Evolutionary conservation across 2,113 vertebrate species (phyloP).

Genomic region (Prochilodus magdalenae): DNA sequence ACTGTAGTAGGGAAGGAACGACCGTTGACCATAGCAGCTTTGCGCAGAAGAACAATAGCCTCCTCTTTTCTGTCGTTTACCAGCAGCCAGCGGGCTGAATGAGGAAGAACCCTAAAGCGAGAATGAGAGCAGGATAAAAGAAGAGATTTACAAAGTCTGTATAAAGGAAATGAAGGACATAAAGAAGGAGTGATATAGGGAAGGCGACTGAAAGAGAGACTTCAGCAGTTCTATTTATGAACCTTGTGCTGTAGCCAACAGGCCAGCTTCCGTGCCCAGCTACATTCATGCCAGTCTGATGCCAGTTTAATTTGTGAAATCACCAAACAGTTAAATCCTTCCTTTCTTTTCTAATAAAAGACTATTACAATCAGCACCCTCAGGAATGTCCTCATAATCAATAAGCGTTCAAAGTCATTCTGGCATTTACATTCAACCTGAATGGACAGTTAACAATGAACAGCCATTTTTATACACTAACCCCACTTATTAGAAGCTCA

Average conservation of each 20-base stretch:
- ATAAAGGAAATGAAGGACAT: constrained; percentile 1
- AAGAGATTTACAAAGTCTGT: constrained; percentile 22
- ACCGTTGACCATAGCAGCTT: constrained; percentile 80
- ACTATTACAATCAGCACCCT: not conserved
- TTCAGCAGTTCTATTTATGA: constrained; percentile 13
- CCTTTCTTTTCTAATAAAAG: too few species aligned
- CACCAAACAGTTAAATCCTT: too few species aligned
- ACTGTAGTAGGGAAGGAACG: constrained; percentile 67
- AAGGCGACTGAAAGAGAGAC: not conserved
- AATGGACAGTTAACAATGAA: too few species aligned
- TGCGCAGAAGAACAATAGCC: constrained; percentile 80
- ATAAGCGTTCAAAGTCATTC: too few species aligned
- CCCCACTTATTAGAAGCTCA: too few species aligned
- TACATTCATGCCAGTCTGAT: not conserved
- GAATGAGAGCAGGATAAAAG: constrained; percentile 8
- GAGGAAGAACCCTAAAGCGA: constrained; percentile 80
- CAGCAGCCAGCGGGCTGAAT: constrained; percentile 87
- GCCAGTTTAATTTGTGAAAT: too few species aligned
- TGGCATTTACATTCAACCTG: too few species aligned
- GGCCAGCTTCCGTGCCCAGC: not conserved
- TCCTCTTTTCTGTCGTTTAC: constrained; percentile 79
- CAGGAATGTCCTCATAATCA: not conserved
- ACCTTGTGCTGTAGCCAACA: constrained; percentile 1
- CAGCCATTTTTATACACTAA: too few species aligned
- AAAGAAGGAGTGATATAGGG: constrained; percentile 20